A percentile compares a stretch with the other conserved stretches of the same genome.
phyloP scores from a whole-genome alignment of 1,140 invertebrate genomes.

The Phthorimaea operculella region DNA sequence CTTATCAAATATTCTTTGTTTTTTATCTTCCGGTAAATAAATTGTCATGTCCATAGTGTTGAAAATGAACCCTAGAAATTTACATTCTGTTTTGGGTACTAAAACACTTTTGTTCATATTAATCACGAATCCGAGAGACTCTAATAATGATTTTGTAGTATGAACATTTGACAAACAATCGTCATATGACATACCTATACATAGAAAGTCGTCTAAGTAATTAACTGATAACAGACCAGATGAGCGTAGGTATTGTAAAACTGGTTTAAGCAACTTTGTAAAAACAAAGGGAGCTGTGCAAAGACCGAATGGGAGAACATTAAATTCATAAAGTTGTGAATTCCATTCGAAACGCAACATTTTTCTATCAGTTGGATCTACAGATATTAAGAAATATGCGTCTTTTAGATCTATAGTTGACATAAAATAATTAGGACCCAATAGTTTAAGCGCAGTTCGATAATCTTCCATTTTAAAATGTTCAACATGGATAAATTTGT shows the following conservation, averaged over 20 bases:
- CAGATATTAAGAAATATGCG: neutral
- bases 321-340: neutral
- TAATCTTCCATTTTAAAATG: conserved; percentile 1
- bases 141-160: neutral
- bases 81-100: neutral
- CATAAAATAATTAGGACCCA: neutral
- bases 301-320: neutral
- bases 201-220: neutral
- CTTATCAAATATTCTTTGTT: neutral
- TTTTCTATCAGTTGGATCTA: neutral
- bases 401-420: neutral
- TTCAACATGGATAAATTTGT: neutral
- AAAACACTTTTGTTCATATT: neutral
- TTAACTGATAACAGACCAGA: neutral
- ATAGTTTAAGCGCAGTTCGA: neutral
- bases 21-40: neutral
- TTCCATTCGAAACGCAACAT: neutral
- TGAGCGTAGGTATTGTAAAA: neutral
- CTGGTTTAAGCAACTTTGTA: conserved; percentile 1
- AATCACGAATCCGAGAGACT: neutral
- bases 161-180: neutral
- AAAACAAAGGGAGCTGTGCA: neutral
- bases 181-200: neutral
- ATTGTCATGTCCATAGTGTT: neutral
- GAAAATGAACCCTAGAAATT: neutral